phyloP scores from a whole-genome alignment of 2,797 vertebrate genomes.

The Peromyscus attwateri region DNA sequence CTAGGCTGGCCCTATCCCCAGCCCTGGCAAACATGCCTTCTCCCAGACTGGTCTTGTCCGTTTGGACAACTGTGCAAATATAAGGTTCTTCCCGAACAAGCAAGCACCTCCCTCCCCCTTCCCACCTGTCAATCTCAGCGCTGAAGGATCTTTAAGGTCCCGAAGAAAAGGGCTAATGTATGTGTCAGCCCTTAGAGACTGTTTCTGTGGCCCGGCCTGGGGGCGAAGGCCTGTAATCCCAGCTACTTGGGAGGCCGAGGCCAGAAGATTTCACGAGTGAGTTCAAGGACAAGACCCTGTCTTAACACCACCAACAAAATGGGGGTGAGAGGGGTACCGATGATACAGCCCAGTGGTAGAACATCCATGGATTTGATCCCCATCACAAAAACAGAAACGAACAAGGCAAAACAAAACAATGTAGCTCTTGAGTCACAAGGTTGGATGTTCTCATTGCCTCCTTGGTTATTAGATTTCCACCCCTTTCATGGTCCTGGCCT shows the following conservation, averaged over 20 bases:
- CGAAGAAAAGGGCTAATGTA: background rate
- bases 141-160: background rate
- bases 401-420: background rate
- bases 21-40: background rate
- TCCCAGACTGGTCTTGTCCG: background rate
- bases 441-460: conserved; percentile 24
- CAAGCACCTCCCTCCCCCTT: background rate
- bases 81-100: conserved; percentile 8
- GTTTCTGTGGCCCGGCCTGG: background rate
- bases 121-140: background rate
- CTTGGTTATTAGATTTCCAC: background rate
- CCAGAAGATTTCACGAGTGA: background rate
- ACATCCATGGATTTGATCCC: background rate
- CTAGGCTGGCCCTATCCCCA: background rate
- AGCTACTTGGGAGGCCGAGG: background rate
- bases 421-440: background rate
- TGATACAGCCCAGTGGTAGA: background rate
- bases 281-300: background rate
- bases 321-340: background rate
- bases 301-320: background rate
- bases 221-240: background rate
- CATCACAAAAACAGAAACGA: background rate
- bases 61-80: background rate
- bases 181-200: conserved; percentile 6
- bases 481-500: background rate